phyloP scores from a whole-genome alignment of 1,140 invertebrate species.

The Ephestia elutella region DNA sequence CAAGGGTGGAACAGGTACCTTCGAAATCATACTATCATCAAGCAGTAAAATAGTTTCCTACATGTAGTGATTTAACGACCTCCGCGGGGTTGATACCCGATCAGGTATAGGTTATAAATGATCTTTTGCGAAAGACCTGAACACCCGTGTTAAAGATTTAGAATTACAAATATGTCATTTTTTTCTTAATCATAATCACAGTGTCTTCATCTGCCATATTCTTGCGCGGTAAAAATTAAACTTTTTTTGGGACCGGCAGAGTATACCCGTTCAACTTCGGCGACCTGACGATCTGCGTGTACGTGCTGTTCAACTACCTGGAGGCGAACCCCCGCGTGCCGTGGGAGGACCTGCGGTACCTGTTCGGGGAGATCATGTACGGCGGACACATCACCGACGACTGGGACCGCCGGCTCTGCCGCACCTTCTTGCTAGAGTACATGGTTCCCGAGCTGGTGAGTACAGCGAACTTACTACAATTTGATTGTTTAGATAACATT shows the following conservation, averaged over 20 bases:
- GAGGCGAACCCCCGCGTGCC: conserved; percentile 91
- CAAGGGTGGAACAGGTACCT: conserved; percentile 92
- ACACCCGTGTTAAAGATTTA: no score
- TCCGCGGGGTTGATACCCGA: no score
- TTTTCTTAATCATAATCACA: no score
- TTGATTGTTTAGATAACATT: no score
- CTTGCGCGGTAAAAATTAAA: no score
- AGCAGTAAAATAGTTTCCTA: no score
- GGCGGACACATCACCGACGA: conserved; percentile 97
- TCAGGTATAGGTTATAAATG: no score
- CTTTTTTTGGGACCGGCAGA: conserved; percentile 31
- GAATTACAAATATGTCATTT: no score
- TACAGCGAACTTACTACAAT: no score
- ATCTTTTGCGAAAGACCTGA: no score
- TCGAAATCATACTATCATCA: neutral
- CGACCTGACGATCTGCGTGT: conserved; percentile 93
- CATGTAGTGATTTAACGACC: no score
- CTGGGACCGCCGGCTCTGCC: conserved; percentile 92
- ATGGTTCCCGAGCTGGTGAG: conserved; percentile 87
- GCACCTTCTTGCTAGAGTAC: conserved; percentile 91
- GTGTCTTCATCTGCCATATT: no score
- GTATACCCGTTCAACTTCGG: conserved; percentile 87
- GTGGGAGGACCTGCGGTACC: conserved; percentile 94
- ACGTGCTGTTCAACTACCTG: conserved; percentile 94
- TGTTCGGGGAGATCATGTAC: conserved; percentile 98